Base-by-base conservation (phyloP, 2,113 vertebrate genomes). In the Urocynchramus pylzowi region DNA sequence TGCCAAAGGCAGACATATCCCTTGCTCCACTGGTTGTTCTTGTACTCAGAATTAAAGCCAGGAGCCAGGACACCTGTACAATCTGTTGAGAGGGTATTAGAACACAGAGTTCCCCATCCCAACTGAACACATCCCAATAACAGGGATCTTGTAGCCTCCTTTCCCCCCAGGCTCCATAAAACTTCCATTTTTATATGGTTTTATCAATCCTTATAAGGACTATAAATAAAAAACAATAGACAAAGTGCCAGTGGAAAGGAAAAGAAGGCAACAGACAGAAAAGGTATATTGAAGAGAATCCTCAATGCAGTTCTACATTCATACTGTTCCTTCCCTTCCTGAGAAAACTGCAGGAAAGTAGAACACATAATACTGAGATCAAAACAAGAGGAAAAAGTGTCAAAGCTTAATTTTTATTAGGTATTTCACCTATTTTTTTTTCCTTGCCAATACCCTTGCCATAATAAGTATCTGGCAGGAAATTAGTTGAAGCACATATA, bases 11-110 rank as follows among this genome's bases (percentile, higher is more conserved):
- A 93, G 47, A 59, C 7, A 13, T 1, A 35, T 30, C 14, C 16
- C 19, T 23, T 3, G 0, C 31, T 57, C 10, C 35, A 22, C 16
- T 33, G 16, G 30, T 26, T 76, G 10, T 27, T 57, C 2, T 0
- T 33, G 22, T 23, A 39, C 19, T 90, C 44, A 1, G 3, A 71
- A 20, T 39, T 68, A 21, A 64, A 56, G 6, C 24, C 39, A 68
- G 4, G 6, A 3, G 30, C n/a, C 61, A 73, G 54, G 39, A 69
- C 13, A 88, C 4, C 16, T 3, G 1, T 9, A 59, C 18, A 45
- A 54, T 19, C 56, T n/a, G 8, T 7, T 77, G 35, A 33, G 21
- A 47, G 7, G 11, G 7, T 33, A 27, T 19, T 2, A 60, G 28
- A 65, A 47, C 6, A 1, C 54, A 49, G 35, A 60, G 63, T 21